Evolutionary conservation across 2,888 invertebrate genomes (phyloP), one percentile per base, ranked within the genome.

Genomic region (Pycnomerus fuliginosus): DNA sequence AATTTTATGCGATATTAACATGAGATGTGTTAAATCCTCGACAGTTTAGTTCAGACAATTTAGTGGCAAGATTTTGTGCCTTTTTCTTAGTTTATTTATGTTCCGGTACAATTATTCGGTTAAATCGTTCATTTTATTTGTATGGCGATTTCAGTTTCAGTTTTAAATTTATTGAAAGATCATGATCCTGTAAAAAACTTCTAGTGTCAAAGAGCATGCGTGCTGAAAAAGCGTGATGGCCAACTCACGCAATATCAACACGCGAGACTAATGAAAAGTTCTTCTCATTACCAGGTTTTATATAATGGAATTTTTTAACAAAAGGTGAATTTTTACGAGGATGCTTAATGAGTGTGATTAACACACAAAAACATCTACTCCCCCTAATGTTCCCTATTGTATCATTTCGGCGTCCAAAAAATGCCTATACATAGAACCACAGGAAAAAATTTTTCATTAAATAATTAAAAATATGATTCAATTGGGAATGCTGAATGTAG

Each of bases 181-280:
- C n/a, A n/a, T n/a, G n/a, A n/a, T n/a, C n/a, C n/a, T n/a, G n/a
- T n/a, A n/a, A n/a, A n/a, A n/a, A n/a, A n/a, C n/a, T n/a, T n/a
- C n/a, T n/a, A n/a, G n/a, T n/a, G n/a, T n/a, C 25, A 17, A 1
- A 11, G 34, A 34, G 34, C 34, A 40, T 45, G 45, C 46, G 38
- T 32, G 25, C 11, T 4, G 8, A 10, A 33, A 23, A 28, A 14
- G 15, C 8, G 24, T 29, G 25, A 39, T n/a, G n/a, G n/a, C n/a
- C n/a, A n/a, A 39, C 44, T 39, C 44, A 44, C 46, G 46, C 46
- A 37, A 46, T 37, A 38, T 46, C 37, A 33, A 33, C 46, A 46
- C 46, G 46, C 46, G 42, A 46, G 24, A 41, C 32, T 48, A 44
- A 48, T 48, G 48, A 48, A 48, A 43, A 48, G 43, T 43, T 39